These are phyloP conservation scores for Gambelia wislizenii DNA, from an alignment of 2,797 vertebrate genomes.

Conservation along the genomic window DNA sequence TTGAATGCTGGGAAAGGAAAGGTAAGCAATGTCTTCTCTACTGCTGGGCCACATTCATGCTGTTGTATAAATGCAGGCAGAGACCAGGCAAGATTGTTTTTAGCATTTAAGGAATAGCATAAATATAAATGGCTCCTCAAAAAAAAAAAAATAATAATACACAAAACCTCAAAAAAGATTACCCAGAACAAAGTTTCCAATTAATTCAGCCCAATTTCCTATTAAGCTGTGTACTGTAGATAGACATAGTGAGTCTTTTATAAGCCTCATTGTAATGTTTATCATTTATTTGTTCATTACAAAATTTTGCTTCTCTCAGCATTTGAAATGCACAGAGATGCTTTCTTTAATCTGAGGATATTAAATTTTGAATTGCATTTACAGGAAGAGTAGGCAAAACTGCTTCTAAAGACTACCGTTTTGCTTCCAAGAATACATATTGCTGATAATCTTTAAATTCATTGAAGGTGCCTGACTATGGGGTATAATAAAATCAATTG, in stretches of 20 bases:
- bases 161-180: conserved; percentile 1
- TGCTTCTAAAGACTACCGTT: conserved; percentile 39
- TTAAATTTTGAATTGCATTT: conserved; percentile 52
- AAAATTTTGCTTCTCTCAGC: conserved; percentile 48
- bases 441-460: conserved; percentile 70
- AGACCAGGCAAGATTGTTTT: conserved; percentile 17
- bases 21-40: not conserved
- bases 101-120: not conserved
- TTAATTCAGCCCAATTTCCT: conserved; percentile 40
- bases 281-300: conserved; percentile 22
- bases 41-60: conserved; percentile 3
- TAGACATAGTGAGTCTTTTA: conserved; percentile 10
- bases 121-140: conserved; percentile 4
- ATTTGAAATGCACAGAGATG: conserved; percentile 30
- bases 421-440: conserved; percentile 60
- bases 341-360: conserved; percentile 44
- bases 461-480: conserved; percentile 56
- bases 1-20: conserved; percentile 14
- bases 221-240: not conserved
- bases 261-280: conserved; percentile 17
- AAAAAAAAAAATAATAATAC: conserved; percentile 14
- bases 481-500: conserved; percentile 71
- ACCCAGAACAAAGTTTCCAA: not conserved
- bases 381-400: conserved; percentile 54
- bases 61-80: not conserved